Evolutionary conservation across 1,140 invertebrate species (phyloP).

Genomic region (Ips typographus): DNA sequence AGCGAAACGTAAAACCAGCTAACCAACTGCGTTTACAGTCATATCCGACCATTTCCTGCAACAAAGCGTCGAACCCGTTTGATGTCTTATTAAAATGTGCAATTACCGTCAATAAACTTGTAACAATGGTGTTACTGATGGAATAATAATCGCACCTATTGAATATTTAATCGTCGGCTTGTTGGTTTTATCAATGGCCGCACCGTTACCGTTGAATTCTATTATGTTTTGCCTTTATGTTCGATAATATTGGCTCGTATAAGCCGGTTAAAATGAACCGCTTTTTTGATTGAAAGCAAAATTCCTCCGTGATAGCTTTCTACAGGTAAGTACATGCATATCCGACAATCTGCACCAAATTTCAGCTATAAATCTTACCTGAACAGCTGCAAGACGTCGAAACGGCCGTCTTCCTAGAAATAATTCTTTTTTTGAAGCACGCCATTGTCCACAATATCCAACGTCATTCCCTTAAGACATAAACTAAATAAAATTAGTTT

Average conservation of each 20-base stretch:
- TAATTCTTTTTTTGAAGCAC: slow-evolving; percentile 13
- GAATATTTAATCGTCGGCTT: slow-evolving; percentile 9
- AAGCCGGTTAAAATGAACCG: no score
- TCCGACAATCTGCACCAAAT: no score
- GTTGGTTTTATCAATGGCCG: slow-evolving; percentile 11
- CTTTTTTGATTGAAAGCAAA: no score
- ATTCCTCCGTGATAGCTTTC: no score
- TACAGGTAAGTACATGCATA: no score
- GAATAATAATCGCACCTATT: slow-evolving; percentile 6
- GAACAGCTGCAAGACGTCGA: no score
- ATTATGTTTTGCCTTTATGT: not conserved
- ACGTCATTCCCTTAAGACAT: slow-evolving; percentile 26
- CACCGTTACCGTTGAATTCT: slow-evolving; percentile 2
- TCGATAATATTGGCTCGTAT: no score
- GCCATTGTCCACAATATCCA: slow-evolving; percentile 17
- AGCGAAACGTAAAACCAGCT: no score
- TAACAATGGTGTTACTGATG: slow-evolving; percentile 5
- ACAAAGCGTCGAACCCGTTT: slow-evolving; percentile 3
- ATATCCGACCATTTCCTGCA: slow-evolving; percentile 1
- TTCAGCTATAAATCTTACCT: no score
- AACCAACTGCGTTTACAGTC: not conserved
- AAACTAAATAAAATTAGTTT: slow-evolving; percentile 36
- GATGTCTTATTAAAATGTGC: slow-evolving; percentile 14
- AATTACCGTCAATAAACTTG: slow-evolving; percentile 5
- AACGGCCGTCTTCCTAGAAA: slow-evolving; percentile 14